Evolutionary conservation across 2,888 invertebrate genomes (phyloP).

Genomic region (Criorhina ranunculi): DNA sequence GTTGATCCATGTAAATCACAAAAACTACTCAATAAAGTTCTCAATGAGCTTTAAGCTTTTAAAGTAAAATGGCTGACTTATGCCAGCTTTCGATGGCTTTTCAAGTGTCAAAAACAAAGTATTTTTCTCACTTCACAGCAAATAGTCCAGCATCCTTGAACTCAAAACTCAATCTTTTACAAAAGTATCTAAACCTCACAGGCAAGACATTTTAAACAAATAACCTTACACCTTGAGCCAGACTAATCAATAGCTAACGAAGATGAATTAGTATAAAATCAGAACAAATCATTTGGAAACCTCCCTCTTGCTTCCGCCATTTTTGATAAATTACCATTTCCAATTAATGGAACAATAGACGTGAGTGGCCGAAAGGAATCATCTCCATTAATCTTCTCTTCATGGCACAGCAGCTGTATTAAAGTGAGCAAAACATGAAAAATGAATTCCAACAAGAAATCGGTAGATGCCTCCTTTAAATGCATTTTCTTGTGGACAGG

Average conservation of each 20-base stretch:
- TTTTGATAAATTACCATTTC: constrained; percentile 56
- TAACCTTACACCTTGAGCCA: background rate
- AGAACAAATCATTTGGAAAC: background rate
- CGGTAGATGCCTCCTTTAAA: constrained; percentile 41
- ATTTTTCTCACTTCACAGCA: no score
- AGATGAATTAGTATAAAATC: constrained; percentile 6
- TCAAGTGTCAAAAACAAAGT: no score
- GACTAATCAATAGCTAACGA: constrained; percentile 33
- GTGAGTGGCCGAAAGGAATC: constrained; percentile 10
- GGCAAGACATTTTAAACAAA: no score
- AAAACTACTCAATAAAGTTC: no score
- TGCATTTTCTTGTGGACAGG: constrained; percentile 34
- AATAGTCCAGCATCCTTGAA: no score
- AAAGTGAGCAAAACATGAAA: constrained; percentile 35
- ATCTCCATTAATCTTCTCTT: constrained; percentile 52
- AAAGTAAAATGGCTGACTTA: no score
- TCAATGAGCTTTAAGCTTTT: no score
- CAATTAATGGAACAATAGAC: constrained; percentile 62
- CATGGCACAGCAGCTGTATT: background rate
- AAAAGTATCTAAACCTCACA: no score
- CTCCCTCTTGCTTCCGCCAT: constrained; percentile 32
- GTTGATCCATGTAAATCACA: no score
- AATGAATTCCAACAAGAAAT: constrained; percentile 47
- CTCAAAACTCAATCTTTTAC: no score
- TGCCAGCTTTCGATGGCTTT: no score